Evolutionary conservation across 2,113 vertebrate species (phyloP), one percentile per base, ranked within the genome.

Genomic region (Lamprologus sp.): DNA sequence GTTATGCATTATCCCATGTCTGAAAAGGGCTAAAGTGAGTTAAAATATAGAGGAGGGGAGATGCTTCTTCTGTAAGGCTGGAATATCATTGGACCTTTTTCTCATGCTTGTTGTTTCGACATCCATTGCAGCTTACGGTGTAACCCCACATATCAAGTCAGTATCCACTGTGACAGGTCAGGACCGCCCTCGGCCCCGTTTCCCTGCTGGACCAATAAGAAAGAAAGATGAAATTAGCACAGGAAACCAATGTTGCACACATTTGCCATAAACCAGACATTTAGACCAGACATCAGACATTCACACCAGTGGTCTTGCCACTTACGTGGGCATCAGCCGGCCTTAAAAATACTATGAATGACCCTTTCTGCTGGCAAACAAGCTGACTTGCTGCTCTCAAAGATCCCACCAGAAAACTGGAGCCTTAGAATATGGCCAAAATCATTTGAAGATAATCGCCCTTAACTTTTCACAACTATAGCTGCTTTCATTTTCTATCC

Each of bases 71-170:
- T 98, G 98, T 98, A 98, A 96, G 96, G 96, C 96, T 96, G 96
- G 96, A 96, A 96, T 95, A 96, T 96, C 95, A 96, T 96, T 96
- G 96, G 95, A 95, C 95, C 95, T 95, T 96, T 94, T 92, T 91
- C 97, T 98, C 97, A 90, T 97, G 89, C 91, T 94, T 83, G 68
- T 92, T 97, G 96, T 98, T 97, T 98, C 97, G 92, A 97, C 91
- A 96, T 98, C 97, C 98, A 98, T 97, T 98, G 98, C 98, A 99
- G 98, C 97, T 98, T 99, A 98, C 97, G 98, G 98, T 99, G 98
- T 99, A 99, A 99, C 98, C 98, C 98, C 98, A 98, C 97, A 98
- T 98, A 98, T 98, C 98, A 98, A 99, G 98, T 99, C 98, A 98
- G 98, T 99, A 97, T 98, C 98, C 98, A 97, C 97, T 96, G 97